Evolutionary conservation across 1,140 invertebrate species (phyloP), one percentile per base, ranked within the genome.

Genomic region (Steinernema khuongi): DNA sequence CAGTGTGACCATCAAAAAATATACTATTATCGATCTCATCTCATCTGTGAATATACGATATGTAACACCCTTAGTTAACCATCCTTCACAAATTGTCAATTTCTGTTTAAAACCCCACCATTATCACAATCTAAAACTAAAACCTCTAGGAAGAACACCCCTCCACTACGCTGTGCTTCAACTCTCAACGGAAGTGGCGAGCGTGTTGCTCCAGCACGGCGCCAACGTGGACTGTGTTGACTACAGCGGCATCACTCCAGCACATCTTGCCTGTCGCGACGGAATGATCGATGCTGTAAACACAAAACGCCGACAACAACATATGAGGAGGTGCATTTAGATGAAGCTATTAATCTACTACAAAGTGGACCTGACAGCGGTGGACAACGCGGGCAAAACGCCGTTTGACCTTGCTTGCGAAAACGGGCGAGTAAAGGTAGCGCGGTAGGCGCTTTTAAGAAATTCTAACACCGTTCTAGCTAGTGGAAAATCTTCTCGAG

Each of bases 381-480:
- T 78, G 18, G 72, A 77, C 29, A 74, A 75, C 32, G 43, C 67
- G 7, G 77, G 77, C 0, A 78, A 60, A 26, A 78, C 76, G 17
- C 77, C 77, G 18, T 77, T 78, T 28, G 77, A 78, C 69, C 68
- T 74, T 22, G 77, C 77, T 1, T 78, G 76, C 44, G 77, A 78
- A 67, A 67, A 68, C 28, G 77, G 77, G 0, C 76, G 72, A 41
- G 68, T 69, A n/a, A 78, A 70, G 71, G 76, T 66, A 72, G 30
- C 14, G 18, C 22, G 28, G 18, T 17, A 31, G 28, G 17, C n/a
- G 31, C 68, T 11, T 76, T 14, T 43, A 26, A 1, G 71, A 73
- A 66, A 18, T 0, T 31, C 1, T 0, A 7, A 70, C 66, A 7
- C 50, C 30, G 1, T 31, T 74, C 31, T 33, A 78, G 76, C 76